phyloP scores from a whole-genome alignment of 2,113 vertebrate genomes.

The Lophura nycthemera region DNA sequence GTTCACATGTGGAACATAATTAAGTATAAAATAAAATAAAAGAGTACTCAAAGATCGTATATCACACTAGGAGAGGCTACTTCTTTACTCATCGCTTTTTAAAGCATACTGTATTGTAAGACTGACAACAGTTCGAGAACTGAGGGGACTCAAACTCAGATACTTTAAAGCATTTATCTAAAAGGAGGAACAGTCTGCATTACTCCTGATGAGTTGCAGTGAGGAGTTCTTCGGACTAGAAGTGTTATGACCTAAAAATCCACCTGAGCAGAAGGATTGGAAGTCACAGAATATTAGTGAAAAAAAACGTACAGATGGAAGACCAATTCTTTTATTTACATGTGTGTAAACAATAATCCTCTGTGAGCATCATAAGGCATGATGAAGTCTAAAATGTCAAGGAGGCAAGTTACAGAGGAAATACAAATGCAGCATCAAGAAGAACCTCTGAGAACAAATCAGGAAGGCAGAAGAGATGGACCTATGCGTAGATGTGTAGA shows the following conservation, averaged over 20 bases:
- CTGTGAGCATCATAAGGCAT: neutral
- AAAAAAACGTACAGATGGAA: neutral
- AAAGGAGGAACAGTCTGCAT: neutral
- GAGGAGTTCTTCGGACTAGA: neutral
- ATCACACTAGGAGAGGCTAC: neutral
- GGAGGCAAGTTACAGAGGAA: neutral
- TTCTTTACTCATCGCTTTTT: neutral
- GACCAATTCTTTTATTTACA: neutral
- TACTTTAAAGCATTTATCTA: neutral
- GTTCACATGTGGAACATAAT: neutral
- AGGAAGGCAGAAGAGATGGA: neutral
- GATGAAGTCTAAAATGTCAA: neutral
- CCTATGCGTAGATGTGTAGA: neutral
- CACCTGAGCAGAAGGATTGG: neutral
- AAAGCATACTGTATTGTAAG: neutral
- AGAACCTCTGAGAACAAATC: neutral
- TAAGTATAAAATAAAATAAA: neutral
- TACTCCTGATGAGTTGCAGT: neutral
- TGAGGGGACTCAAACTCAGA: neutral
- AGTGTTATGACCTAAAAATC: neutral
- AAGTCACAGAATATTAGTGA: neutral
- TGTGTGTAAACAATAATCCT: fast-evolving
- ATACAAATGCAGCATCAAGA: neutral
- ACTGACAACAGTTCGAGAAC: neutral
- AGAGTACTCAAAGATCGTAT: neutral